Percentiles rank a stretch among this genome's conserved stretches.
Evolutionary conservation across 2,113 vertebrate genomes (phyloP).

Genomic region (Vanacampus margaritifer): DNA sequence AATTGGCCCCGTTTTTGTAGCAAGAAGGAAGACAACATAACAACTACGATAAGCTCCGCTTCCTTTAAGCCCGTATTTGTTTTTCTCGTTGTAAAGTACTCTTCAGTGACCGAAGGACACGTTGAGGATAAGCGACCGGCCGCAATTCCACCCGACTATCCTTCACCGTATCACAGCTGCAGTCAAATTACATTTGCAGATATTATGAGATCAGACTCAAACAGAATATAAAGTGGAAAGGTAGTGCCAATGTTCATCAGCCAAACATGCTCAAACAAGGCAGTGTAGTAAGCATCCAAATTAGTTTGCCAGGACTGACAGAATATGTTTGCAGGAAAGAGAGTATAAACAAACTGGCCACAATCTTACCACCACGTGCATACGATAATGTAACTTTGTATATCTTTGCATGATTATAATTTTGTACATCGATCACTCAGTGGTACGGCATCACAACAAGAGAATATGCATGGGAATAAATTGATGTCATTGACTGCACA

Average conservation of each 20-base stretch:
- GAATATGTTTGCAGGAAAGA: conserved; percentile 21
- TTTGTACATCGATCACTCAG: no score
- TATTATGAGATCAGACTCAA: conserved; percentile 54
- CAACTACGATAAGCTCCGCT: conserved; percentile 26
- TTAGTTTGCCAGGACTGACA: conserved; percentile 26
- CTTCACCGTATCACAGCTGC: conserved; percentile 53
- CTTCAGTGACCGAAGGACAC: conserved; percentile 19
- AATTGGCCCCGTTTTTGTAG: conserved; percentile 3
- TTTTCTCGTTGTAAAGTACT: conserved; percentile 3
- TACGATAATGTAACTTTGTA: not conserved
- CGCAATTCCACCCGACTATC: no score
- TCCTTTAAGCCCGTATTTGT: conserved; percentile 16
- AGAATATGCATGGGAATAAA: no score
- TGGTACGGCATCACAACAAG: no score
- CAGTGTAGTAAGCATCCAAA: conserved; percentile 27
- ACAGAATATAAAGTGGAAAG: conserved; percentile 61
- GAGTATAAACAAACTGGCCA: not conserved
- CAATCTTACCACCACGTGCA: not conserved
- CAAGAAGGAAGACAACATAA: conserved; percentile 22
- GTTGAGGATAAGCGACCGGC: conserved; percentile 10
- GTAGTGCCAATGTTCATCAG: conserved; percentile 47
- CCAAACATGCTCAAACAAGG: conserved; percentile 22
- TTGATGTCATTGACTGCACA: no score
- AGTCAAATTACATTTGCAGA: conserved; percentile 72
- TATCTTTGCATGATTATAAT: no score